A percentile compares a stretch with the other conserved stretches of the same genome.
Conservation (phyloP, 2,888 invertebrate genomes). For the Furcula furcula region DNA sequence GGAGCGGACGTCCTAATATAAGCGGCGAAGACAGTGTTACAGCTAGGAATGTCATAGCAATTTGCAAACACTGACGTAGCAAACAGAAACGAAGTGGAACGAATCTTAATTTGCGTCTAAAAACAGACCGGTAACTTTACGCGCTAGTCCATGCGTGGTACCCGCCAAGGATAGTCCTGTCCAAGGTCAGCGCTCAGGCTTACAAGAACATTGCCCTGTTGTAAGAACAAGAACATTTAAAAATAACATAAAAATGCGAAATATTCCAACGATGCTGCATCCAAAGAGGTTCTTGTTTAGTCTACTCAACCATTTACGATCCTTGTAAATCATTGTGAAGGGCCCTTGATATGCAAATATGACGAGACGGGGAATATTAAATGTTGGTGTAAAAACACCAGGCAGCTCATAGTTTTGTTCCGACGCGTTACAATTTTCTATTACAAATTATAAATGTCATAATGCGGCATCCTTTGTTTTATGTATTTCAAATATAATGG, state of each 20-base stretch:
- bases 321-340: conserved; percentile 34
- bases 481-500: no score
- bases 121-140: conserved; percentile 10
- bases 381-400: conserved; percentile 19
- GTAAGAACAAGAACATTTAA: conserved; percentile 45
- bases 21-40: conserved; percentile 63
- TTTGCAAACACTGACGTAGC: conserved; percentile 64
- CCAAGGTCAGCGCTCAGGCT: conserved; percentile 52
- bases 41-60: conserved; percentile 63
- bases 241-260: conserved; percentile 41
- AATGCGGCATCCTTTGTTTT: no score
- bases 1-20: conserved; percentile 72
- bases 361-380: conserved; percentile 12
- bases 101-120: conserved; percentile 24
- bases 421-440: no score
- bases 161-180: conserved; percentile 22
- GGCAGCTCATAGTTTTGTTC: no score
- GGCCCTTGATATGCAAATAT: conserved; percentile 32
- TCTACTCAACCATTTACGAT: conserved; percentile 25
- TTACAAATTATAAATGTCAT: no score
- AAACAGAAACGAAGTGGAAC: conserved; percentile 29
- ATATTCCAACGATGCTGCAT: conserved; percentile 24
- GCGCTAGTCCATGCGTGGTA: conserved; percentile 22
- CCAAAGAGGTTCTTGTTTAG: conserved; percentile 34
- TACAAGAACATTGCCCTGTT: conserved; percentile 47